These are phyloP conservation scores for Ctenomys sociabilis DNA, from an alignment of 2,113 vertebrate genomes.

Conservation along the genomic window DNA sequence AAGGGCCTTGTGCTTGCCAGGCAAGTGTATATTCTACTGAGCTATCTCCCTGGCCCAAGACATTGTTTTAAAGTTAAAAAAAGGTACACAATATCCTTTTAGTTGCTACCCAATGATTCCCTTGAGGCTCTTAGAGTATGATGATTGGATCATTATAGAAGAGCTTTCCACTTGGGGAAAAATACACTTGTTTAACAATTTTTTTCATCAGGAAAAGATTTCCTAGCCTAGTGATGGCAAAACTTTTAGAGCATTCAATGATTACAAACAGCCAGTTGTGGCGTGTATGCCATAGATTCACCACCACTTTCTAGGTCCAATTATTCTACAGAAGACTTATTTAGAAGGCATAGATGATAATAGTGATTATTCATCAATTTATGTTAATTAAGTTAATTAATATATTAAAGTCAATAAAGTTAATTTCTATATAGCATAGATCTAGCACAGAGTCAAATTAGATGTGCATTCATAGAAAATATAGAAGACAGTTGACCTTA, in stretches of 20 bases:
- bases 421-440: neutral
- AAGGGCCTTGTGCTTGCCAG: too few species aligned
- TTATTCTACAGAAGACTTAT: neutral
- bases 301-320: neutral
- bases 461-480: neutral
- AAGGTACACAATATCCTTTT: neutral
- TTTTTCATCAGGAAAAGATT: neutral
- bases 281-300: neutral
- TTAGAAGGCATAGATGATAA: neutral
- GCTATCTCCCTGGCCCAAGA: too few species aligned
- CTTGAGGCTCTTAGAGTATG: fast-evolving
- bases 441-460: neutral
- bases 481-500: neutral
- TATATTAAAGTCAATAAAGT: neutral
- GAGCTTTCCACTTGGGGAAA: neutral
- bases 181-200: neutral
- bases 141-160: neutral
- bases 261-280: neutral
- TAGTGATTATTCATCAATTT: too few species aligned
- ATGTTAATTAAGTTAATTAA: too few species aligned
- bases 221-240: too few species aligned
- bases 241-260: neutral
- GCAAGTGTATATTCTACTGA: too few species aligned
- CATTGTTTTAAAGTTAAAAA: neutral
- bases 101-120: neutral